Evolutionary conservation across 2,113 vertebrate genomes (phyloP), one percentile per base, ranked within the genome.

Genomic region (Myotis davidii): DNA sequence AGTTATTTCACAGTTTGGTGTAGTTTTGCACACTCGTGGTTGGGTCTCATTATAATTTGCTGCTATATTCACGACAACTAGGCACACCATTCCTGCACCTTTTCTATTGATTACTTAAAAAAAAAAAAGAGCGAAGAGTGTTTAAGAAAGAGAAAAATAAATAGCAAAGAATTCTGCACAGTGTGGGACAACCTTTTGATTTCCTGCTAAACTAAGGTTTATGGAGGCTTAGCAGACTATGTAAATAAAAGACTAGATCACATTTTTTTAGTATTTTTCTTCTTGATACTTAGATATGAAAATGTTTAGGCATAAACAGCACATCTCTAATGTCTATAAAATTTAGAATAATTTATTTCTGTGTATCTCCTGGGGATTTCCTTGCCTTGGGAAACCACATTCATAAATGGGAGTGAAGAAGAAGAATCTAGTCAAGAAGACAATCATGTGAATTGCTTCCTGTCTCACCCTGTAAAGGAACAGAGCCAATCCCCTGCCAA

Each of bases 211-310:
- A 92, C 83, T 69, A 96, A 54, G 87, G 97, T 97, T 97, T 95
- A 82, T 42, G 82, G 91, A 98, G 93, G 97, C n/a, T 37, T 85
- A 93, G 32, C 34, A 94, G 83, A 91, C 77, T 88, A n/a, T 81
- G 64, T 96, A 98, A 97, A 97, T 96, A 79, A 93, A 92, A 94
- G 54, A 84, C 54, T 56, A 93, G 67, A 94, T 23, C 88, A 93
- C 32, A 79, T 91, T 93, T 96, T 91, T 84, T 70, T 94, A 93
- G 48, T 90, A 88, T 95, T 45, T 88, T 93, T 92, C 83, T 97
- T 81, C 90, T 48, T 76, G 96, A 91, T 77, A 93, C 97, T 85
- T 59, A 94, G 59, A 92, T 92, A 95, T 95, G 85, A 95, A 96
- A 97, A 52, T 85, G 61, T 88, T 88, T 96, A 29, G 6, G 85